These are phyloP conservation scores for Eristalis intricaria DNA, from an alignment of 2,888 invertebrate genomes.

Conservation along the genomic window DNA sequence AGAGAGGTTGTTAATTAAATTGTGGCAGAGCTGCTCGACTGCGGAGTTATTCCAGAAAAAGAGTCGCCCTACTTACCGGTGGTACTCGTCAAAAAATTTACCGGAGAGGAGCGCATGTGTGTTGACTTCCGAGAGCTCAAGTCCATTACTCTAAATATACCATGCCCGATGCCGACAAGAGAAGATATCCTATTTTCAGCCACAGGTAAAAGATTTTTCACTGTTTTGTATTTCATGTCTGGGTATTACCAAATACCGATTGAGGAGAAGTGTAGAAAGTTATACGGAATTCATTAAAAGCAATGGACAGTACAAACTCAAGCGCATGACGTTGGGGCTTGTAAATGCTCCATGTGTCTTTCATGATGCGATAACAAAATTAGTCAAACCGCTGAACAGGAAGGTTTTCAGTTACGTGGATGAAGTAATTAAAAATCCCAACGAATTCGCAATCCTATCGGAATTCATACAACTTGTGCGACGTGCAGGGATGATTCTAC, in stretches of 20 bases:
- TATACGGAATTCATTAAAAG: neutral
- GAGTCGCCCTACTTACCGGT: constrained; percentile 7
- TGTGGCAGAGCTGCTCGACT: neutral
- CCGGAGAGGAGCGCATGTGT: neutral
- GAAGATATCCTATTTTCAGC: neutral
- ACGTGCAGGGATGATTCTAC: too few species aligned
- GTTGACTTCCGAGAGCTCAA: neutral
- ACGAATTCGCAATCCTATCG: too few species aligned
- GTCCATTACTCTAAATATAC: neutral
- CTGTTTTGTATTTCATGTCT: neutral
- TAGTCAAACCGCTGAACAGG: neutral
- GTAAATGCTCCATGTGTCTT: neutral
- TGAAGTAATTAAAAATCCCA: too few species aligned
- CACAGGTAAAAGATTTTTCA: neutral
- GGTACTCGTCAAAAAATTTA: constrained; percentile 6
- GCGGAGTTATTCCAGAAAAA: neutral
- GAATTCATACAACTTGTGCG: too few species aligned
- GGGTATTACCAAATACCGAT: neutral
- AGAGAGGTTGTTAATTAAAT: neutral
- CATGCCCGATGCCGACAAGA: neutral
- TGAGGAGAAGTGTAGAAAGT: neutral
- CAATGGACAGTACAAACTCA: neutral
- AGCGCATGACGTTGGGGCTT: neutral
- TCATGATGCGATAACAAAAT: neutral
- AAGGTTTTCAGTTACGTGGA: neutral